These are phyloP conservation scores for Melopsittacus undulatus DNA, from an alignment of 2,797 vertebrate genomes.

Conservation along the genomic window DNA sequence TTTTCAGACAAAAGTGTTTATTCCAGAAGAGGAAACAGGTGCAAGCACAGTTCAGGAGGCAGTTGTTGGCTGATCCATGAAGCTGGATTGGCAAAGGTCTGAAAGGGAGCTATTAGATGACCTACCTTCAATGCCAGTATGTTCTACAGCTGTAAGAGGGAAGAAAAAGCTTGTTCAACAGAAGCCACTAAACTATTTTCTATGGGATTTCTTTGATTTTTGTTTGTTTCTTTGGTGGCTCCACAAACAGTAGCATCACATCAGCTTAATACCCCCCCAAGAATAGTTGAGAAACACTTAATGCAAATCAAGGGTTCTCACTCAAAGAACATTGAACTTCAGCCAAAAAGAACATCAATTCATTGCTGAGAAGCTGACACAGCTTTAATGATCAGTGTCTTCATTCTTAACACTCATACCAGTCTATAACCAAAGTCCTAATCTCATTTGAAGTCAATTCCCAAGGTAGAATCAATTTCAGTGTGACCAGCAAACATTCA, in stretches of 20 bases:
- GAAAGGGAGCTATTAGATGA: background rate
- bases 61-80: background rate
- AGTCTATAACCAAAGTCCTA: background rate
- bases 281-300: background rate
- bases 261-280: background rate
- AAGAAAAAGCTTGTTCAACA: background rate
- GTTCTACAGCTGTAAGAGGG: background rate
- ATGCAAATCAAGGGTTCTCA: background rate
- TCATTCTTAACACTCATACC: background rate
- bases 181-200: background rate
- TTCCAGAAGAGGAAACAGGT: conserved; percentile 51
- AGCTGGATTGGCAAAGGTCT: background rate
- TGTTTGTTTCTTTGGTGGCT: background rate
- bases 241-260: background rate
- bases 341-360: conserved; percentile 12
- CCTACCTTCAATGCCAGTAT: background rate
- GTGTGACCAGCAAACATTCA: background rate
- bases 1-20: conserved; percentile 41
- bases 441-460: background rate
- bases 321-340: background rate
- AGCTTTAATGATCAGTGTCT: background rate
- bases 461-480: background rate
- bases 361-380: background rate
- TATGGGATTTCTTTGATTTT: background rate
- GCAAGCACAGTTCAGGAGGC: background rate